Conservation (phyloP, 2,888 invertebrate species). For the Acrocera orbiculus region DNA sequence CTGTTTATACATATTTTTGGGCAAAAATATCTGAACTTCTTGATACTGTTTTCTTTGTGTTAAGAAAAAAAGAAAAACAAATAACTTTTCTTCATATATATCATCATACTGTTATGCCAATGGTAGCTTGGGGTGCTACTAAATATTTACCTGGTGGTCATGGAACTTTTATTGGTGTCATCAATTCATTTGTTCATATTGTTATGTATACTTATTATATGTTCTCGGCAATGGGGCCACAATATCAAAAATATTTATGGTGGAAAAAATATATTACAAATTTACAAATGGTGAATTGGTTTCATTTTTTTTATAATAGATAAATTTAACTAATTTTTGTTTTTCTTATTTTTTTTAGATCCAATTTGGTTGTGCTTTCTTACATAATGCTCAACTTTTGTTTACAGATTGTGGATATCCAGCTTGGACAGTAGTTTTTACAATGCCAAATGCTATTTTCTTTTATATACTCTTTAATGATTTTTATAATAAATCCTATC, state of each 20-base stretch:
- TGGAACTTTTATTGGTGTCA: conserved; percentile 64
- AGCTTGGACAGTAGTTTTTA: conserved; percentile 61
- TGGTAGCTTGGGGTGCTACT: conserved; percentile 83
- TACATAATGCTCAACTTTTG: conserved; percentile 70
- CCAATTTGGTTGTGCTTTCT: conserved; percentile 76
- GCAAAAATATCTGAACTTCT: conserved; percentile 80
- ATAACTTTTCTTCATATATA: conserved; percentile 71
- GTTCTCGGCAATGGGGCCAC: conserved; percentile 73
- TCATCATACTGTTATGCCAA: conserved; percentile 86
- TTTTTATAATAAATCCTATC: conserved; percentile 71
- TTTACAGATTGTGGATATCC: conserved; percentile 83
- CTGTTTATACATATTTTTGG: conserved; percentile 70
- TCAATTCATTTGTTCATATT: conserved; percentile 89
- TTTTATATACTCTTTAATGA: conserved; percentile 85
- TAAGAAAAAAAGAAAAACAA: conserved; percentile 66
- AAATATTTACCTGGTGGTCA: conserved; percentile 80
- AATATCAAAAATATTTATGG: conserved; percentile 74
- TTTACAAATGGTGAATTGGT: conserved; percentile 71
- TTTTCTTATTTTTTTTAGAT: conserved; percentile 35
- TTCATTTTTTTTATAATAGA: no score
- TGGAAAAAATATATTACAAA: conserved; percentile 89
- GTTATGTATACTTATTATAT: conserved; percentile 90
- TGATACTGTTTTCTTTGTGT: conserved; percentile 60
- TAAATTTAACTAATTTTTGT: conserved; percentile 3
- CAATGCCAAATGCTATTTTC: conserved; percentile 77